Base-by-base conservation (phyloP, 2,113 vertebrate genomes). In the Petromus typicus region DNA sequence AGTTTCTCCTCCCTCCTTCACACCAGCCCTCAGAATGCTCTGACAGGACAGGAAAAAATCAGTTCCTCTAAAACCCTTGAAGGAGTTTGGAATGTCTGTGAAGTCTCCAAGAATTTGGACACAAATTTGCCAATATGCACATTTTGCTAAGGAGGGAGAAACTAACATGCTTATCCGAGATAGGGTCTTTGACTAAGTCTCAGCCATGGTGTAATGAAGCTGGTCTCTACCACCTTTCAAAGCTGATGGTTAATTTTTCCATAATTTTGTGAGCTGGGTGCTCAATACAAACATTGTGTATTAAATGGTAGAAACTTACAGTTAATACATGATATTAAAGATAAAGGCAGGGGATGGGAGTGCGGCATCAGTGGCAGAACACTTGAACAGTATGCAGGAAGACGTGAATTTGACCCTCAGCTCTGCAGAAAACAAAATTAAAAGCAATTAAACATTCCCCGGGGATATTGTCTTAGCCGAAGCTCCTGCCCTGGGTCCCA, bases 181-280 rank as follows among this genome's bases (percentile, higher is more conserved):
- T 1, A 43, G 10, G 11, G 20, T 69, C 27, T 95, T 80, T 64
- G 16, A 13, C 11, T 20, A 30, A 6, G 30, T 18, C 40, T 23
- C 45, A 7, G 3, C 13, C 0, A 1, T 7, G 0, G 4, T 34
- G 17, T 88, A 45, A 27, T 22, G 5, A 5, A 17, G 32, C 16
- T 18, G 25, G 20, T 22, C 59, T 16, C 8, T 1, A 18, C 67
- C 37, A 22, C 12, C 56, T 67, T 7, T 5, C 45, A 57, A 66
- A 66, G 30, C 17, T 1, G 2, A 40, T 10, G 22, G 67, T 51
- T 61, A 75, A 20, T 43, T 75, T 91, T 80, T 84, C 59, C 66
- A 69, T 63, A 37, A 90, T 48, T 75, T 69, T 81, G 40, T 64
- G 37, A 93, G 22, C 54, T 22, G 10, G 18, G 45, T 37, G 43